Percentiles rank a stretch among this genome's conserved stretches.
Conservation (phyloP, 2,113 vertebrate species). For the Ariopsis seemanni region DNA sequence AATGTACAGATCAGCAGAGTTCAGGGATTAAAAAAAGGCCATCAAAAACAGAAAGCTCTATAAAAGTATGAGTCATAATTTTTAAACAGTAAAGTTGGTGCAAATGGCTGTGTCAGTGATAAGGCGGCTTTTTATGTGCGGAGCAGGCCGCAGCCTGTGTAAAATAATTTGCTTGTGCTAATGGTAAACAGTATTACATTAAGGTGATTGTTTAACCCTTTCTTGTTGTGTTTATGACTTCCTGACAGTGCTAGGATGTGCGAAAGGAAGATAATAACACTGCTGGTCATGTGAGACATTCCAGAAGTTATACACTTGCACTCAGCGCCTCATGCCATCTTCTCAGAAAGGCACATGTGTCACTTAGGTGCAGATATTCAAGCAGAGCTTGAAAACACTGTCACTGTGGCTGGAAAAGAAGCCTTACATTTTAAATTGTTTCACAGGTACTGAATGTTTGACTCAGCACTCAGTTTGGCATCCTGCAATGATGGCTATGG, state of each 20-base stretch:
- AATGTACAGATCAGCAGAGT: conserved; percentile 68
- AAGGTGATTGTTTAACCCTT: conserved; percentile 65
- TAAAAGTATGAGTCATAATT: conserved; percentile 70
- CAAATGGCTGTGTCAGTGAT: conserved; percentile 52
- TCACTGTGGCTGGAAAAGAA: conserved; percentile 6
- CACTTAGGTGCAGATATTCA: conserved; percentile 9
- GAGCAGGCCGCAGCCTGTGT: conserved; percentile 37
- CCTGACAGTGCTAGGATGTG: conserved; percentile 39
- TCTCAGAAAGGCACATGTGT: conserved; percentile 14
- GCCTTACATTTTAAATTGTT: conserved; percentile 53
- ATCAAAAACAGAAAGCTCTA: conserved; percentile 60
- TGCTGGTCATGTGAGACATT: conserved; percentile 11
- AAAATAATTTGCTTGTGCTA: conserved; percentile 58
- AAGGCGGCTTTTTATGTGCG: conserved; percentile 50
- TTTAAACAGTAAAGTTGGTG: conserved; percentile 56
- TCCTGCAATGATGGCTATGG: conserved; percentile 49
- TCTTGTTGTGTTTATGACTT: conserved; percentile 41
- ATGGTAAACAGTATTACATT: conserved; percentile 60
- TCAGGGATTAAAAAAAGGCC: conserved; percentile 63
- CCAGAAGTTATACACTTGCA: neutral
- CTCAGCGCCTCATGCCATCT: neutral
- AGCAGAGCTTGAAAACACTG: neutral
- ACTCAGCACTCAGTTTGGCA: conserved; percentile 37
- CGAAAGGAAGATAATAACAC: conserved; percentile 19
- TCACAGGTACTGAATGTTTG: conserved; percentile 53